Conservation (phyloP, 2,888 invertebrate genomes). For the Catocala nupta region DNA sequence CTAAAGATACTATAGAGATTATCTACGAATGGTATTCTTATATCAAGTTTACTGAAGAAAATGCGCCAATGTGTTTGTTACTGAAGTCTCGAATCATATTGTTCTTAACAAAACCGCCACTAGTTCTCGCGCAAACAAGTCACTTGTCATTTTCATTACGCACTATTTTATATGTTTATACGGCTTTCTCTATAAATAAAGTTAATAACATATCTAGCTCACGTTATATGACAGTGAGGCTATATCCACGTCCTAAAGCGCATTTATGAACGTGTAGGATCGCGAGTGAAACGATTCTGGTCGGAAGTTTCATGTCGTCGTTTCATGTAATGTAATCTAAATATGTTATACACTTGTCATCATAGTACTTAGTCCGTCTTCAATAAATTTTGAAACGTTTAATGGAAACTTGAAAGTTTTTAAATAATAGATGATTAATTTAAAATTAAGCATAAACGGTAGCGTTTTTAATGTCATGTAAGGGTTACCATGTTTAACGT, state of each 20-base stretch:
- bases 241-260: neutral
- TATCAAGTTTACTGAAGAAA: too few species aligned
- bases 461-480: constrained; percentile 52
- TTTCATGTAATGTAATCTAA: constrained; percentile 36
- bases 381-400: constrained; percentile 45
- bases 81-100: too few species aligned
- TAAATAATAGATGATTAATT: constrained; percentile 47
- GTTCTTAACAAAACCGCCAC: too few species aligned
- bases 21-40: too few species aligned
- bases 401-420: constrained; percentile 24
- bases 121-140: constrained; percentile 47
- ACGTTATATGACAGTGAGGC: constrained; percentile 18
- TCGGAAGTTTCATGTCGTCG: neutral
- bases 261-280: neutral
- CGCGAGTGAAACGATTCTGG: too few species aligned
- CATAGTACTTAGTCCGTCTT: constrained; percentile 50
- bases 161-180: constrained; percentile 57
- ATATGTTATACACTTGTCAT: constrained; percentile 37
- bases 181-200: constrained; percentile 47
- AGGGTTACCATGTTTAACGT: constrained; percentile 49
- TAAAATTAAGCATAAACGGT: constrained; percentile 46
- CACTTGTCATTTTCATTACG: constrained; percentile 38
- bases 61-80: too few species aligned
- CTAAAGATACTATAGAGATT: too few species aligned
- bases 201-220: constrained; percentile 29